phyloP scores from a whole-genome alignment of 1,140 invertebrate genomes.

The Drosophila arizonae region DNA sequence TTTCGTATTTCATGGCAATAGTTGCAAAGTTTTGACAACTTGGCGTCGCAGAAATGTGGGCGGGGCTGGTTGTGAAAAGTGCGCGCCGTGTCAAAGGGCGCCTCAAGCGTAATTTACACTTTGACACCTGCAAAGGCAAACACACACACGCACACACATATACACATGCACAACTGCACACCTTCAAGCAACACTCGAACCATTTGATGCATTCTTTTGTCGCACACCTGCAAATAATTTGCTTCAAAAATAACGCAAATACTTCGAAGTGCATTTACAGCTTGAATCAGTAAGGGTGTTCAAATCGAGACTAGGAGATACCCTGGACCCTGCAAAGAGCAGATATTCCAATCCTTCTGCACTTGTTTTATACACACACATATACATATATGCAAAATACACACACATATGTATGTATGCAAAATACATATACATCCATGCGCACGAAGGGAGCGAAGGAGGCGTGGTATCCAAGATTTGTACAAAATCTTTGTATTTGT shows the following conservation, averaged over 20 bases:
- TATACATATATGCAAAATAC: too few species aligned
- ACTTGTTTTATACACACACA: too few species aligned
- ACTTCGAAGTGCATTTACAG: background rate
- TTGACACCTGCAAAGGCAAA: conserved; percentile 22
- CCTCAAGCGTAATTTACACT: conserved; percentile 39
- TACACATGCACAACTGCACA: background rate
- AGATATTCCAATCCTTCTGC: too few species aligned
- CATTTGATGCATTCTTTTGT: conserved; percentile 26
- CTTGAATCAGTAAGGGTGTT: too few species aligned
- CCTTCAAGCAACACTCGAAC: background rate
- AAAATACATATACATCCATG: too few species aligned
- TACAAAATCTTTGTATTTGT: too few species aligned
- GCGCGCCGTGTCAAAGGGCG: conserved; percentile 14
- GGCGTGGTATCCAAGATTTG: too few species aligned
- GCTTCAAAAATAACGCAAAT: background rate
- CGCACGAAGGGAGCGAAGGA: too few species aligned
- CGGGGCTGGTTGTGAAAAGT: background rate
- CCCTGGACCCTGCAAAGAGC: too few species aligned
- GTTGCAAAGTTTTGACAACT: conserved; percentile 42
- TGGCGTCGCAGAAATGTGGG: background rate
- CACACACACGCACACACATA: background rate
- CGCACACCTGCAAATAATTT: conserved; percentile 14
- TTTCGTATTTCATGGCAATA: conserved; percentile 70
- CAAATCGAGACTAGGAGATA: too few species aligned
- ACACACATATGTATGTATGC: too few species aligned